phyloP scores from a whole-genome alignment of 2,797 vertebrate genomes.

The Crenichthys baileyi region DNA sequence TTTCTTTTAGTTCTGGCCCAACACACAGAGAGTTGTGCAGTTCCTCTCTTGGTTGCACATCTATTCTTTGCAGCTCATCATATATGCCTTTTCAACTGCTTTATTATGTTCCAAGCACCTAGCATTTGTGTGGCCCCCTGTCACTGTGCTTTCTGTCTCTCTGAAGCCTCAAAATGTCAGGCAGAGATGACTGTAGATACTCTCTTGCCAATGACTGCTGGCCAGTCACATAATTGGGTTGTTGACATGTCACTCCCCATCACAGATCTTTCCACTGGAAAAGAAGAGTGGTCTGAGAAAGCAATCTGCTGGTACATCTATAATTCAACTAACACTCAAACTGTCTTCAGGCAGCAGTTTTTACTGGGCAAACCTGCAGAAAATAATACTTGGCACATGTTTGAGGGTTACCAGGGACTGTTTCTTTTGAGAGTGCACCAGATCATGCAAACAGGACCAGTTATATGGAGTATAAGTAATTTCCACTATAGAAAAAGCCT shows the following conservation, averaged over 20 bases:
- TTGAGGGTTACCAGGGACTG: slow-evolving; percentile 6
- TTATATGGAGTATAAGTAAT: background rate
- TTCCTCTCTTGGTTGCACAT: slow-evolving; percentile 25
- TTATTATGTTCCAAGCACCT: slow-evolving; percentile 50
- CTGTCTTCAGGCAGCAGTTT: slow-evolving; percentile 60
- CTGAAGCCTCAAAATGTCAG: slow-evolving; percentile 26
- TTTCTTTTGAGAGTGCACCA: background rate
- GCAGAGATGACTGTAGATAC: slow-evolving; percentile 19
- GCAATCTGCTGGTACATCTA: slow-evolving; percentile 53
- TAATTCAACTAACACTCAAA: slow-evolving; percentile 65
- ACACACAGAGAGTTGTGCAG: slow-evolving; percentile 17
- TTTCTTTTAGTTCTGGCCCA: slow-evolving; percentile 50
- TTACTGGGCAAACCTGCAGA: slow-evolving; percentile 48
- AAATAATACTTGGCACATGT: slow-evolving; percentile 32
- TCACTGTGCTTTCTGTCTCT: slow-evolving; percentile 28
- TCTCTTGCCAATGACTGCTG: slow-evolving; percentile 50
- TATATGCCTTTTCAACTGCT: slow-evolving; percentile 55
- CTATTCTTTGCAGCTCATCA: slow-evolving; percentile 55
- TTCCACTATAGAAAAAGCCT: background rate
- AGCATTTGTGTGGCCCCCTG: slow-evolving; percentile 30
- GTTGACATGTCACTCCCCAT: slow-evolving; percentile 54
- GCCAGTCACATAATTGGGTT: slow-evolving; percentile 62
- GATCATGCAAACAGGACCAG: background rate
- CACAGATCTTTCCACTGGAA: slow-evolving; percentile 59
- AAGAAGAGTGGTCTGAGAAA: slow-evolving; percentile 46